phyloP scores from a whole-genome alignment of 2,888 invertebrate genomes.

The Trissoscelio sp. region DNA sequence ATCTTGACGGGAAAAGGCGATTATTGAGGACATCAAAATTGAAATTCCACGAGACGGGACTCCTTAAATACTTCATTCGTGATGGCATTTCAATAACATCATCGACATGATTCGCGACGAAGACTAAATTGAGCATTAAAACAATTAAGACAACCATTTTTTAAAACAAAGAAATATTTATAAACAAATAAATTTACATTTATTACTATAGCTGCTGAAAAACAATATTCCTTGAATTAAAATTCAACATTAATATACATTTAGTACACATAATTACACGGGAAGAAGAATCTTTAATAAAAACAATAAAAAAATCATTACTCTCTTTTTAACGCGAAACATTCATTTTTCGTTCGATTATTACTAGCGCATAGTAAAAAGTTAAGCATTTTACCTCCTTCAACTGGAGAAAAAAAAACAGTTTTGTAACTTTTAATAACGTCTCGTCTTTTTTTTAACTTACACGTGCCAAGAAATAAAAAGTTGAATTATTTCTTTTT shows the following conservation, averaged over 20 bases:
- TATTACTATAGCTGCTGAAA: neutral
- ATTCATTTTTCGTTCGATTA: slow-evolving; percentile 39
- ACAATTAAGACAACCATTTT: slow-evolving; percentile 43
- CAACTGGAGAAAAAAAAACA: slow-evolving; percentile 16
- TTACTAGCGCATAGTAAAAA: slow-evolving; percentile 44
- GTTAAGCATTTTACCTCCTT: slow-evolving; percentile 29
- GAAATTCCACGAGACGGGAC: slow-evolving; percentile 77
- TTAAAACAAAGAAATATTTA: no score
- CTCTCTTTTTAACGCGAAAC: slow-evolving; percentile 23
- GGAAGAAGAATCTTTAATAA: neutral
- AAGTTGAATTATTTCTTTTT: slow-evolving; percentile 37
- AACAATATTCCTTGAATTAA: neutral
- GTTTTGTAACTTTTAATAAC: slow-evolving; percentile 50
- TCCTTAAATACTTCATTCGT: slow-evolving; percentile 78
- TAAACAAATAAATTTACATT: no score
- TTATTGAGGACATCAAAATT: slow-evolving; percentile 76
- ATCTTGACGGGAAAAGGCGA: slow-evolving; percentile 72
- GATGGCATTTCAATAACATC: slow-evolving; percentile 81
- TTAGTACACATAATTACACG: neutral
- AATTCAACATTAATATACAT: neutral
- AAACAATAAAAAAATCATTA: slow-evolving; percentile 30
- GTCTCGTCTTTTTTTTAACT: slow-evolving; percentile 13
- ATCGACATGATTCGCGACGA: slow-evolving; percentile 20
- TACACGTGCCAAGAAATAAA: slow-evolving; percentile 34
- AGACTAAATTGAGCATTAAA: slow-evolving; percentile 23